Conservation (phyloP, 2,797 vertebrate species). For the Leucoraja ocellata region DNA sequence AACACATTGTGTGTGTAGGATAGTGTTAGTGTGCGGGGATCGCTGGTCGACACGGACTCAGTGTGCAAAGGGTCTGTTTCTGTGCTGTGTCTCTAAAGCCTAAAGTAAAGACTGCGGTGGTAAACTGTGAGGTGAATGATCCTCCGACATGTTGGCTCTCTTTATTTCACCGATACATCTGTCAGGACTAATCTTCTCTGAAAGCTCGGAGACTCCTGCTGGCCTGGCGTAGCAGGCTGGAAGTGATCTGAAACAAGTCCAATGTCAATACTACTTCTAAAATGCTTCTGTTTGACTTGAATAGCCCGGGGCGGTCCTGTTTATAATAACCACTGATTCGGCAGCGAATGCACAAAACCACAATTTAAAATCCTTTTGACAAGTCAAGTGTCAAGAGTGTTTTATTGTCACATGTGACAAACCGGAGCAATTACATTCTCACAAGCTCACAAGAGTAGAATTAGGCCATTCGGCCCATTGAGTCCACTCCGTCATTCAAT, state of each 20-base stretch:
- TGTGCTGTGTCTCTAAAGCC: too few relatives aligned
- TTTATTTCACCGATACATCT: neutral
- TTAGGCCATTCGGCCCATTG: too few relatives aligned
- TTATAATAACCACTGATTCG: neutral
- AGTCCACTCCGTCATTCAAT: too few relatives aligned
- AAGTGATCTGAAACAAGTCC: neutral
- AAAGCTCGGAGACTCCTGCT: neutral
- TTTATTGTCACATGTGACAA: too few relatives aligned
- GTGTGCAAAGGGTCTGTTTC: too few relatives aligned
- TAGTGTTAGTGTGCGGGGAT: too few relatives aligned
- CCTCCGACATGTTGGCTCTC: neutral
- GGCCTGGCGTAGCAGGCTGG: neutral
- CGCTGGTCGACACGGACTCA: too few relatives aligned
- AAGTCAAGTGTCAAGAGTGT: too few relatives aligned
- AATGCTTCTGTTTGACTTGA: neutral
- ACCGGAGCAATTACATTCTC: too few relatives aligned
- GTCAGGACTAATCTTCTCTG: neutral
- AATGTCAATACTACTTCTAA: neutral
- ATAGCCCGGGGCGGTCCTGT: neutral
- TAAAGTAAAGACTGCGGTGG: too few relatives aligned
- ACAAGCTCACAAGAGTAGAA: too few relatives aligned
- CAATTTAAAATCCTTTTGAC: neutral
- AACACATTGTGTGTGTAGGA: too few relatives aligned
- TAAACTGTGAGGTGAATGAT: neutral
- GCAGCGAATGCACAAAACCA: neutral